Conservation (phyloP, 2,888 invertebrate genomes). For the Chymomyza amoena region DNA sequence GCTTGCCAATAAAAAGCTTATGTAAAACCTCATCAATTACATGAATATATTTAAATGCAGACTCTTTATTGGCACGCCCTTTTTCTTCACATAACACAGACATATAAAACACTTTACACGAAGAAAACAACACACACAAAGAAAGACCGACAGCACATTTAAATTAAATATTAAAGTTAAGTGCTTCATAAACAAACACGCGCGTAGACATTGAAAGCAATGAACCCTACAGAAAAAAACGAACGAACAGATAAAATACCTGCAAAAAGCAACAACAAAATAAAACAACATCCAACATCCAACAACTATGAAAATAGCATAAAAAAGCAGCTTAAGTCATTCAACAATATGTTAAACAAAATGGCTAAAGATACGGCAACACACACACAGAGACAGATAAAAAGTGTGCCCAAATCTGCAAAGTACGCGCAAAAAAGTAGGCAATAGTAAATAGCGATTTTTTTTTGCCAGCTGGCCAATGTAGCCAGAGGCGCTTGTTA, state of each 20-base stretch:
- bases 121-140: background rate
- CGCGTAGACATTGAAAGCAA: conserved; percentile 36
- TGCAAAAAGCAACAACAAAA: conserved; percentile 6
- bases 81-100: background rate
- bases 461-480: conserved; percentile 14
- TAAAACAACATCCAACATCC: background rate
- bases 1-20: background rate
- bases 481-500: background rate
- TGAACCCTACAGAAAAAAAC: conserved; percentile 36
- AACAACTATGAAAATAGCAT: too few species aligned
- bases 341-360: conserved; percentile 47
- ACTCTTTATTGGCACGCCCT: background rate
- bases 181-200: conserved; percentile 60
- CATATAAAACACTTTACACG: background rate
- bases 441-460: conserved; percentile 2
- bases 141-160: conserved; percentile 46
- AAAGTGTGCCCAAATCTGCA: background rate
- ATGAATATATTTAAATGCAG: background rate
- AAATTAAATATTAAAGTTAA: conserved; percentile 76
- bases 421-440: background rate
- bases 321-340: conserved; percentile 22
- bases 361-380: conserved; percentile 11
- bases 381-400: background rate
- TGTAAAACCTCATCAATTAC: background rate
- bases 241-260: background rate